Evolutionary conservation across 2,113 vertebrate species (phyloP).

Genomic region (Mystacornis crossleyi): DNA sequence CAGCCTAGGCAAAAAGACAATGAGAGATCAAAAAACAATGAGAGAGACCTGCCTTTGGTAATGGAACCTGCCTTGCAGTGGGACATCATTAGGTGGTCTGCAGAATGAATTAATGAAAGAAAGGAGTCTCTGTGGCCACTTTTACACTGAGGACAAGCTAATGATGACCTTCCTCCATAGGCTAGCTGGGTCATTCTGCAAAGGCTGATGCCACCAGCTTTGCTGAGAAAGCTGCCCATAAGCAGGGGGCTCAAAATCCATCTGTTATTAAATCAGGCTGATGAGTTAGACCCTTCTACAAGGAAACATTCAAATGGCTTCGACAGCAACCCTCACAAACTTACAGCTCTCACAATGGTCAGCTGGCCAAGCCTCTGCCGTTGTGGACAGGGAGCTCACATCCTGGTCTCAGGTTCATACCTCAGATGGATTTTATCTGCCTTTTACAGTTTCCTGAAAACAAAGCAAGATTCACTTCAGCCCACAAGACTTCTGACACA

Average conservation of each 20-base stretch:
- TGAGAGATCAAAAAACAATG: neutral
- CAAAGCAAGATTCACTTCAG: neutral
- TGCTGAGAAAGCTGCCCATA: neutral
- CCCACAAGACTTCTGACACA: neutral
- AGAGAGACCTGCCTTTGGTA: neutral
- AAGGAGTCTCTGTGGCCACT: neutral
- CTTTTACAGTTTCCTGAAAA: constrained; percentile 3
- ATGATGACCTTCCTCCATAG: neutral
- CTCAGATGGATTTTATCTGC: neutral
- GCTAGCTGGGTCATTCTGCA: neutral
- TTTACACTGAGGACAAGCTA: neutral
- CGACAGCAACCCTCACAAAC: rapidly evolving
- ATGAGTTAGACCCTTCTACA: neutral
- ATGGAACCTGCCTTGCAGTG: neutral
- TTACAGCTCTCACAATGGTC: neutral
- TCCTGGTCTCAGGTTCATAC: neutral
- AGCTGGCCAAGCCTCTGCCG: neutral
- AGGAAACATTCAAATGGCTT: neutral
- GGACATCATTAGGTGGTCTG: neutral
- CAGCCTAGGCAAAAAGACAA: neutral
- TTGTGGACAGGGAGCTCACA: neutral
- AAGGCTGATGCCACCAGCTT: neutral
- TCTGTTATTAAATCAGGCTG: neutral
- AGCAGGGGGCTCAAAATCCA: neutral
- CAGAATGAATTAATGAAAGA: neutral